Base-by-base conservation (phyloP, 1,140 invertebrate genomes). In the Achatina immaculata region DNA sequence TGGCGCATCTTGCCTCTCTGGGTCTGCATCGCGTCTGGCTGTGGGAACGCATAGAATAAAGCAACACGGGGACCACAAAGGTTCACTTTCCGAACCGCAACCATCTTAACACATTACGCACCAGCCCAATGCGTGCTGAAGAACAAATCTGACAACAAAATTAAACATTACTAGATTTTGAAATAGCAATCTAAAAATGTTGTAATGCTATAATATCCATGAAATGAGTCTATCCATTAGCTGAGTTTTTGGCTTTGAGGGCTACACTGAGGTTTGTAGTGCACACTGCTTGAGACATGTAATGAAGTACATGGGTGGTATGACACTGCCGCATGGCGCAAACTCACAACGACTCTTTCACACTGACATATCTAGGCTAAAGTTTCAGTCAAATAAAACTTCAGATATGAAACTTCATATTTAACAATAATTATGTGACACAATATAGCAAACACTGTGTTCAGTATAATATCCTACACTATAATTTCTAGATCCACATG, bases 321-420 rank as follows among this genome's bases (percentile, higher is more conserved):
- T 77, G 51, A 77, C 74, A 77, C 42, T 19, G 24, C 55, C 11
- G 51, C 74, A 77, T 21, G 55, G 74, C 74, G 55, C 74, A 77
- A 65, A 77, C 73, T 11, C 45, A 40, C 34, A 77, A 55, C 74
- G 9, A 62, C 51, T 19, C 74, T 45, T 77, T 62, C n/a, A 19
- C 40, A 31, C 40, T 77, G 74, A 77, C 74, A 77, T 43, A 28
- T 74, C 45, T 51, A 24, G 21, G 7, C 68, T 71, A 40, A 40
- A 40, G 40, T 9, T 71, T 42, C 11, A 71, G 40, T 3, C 38
- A 7, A 71, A 71, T 16, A 69, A n/a, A n/a, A n/a, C n/a, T n/a
- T n/a, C n/a, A n/a, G n/a, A n/a, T n/a, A n/a, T n/a, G n/a, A n/a
- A n/a, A n/a, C n/a, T n/a, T n/a, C n/a, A n/a, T n/a, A n/a, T 24